Percentiles rank a stretch among this genome's conserved stretches.
phyloP scores from a whole-genome alignment of 2,113 vertebrate species.

The Forbesichthys agassizii region DNA sequence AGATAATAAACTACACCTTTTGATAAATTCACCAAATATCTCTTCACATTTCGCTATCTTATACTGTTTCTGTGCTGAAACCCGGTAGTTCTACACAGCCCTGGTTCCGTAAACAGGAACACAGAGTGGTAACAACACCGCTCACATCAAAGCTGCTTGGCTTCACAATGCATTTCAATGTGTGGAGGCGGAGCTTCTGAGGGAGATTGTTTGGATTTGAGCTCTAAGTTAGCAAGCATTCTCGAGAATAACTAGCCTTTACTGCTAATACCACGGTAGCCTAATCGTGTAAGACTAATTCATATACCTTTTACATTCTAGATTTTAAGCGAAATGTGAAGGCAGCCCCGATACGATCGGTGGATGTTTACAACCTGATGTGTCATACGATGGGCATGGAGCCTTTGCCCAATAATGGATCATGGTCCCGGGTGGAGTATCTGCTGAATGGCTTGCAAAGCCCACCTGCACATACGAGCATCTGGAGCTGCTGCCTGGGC shows the following conservation, averaged over 20 bases:
- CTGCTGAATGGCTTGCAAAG: conserved; percentile 75
- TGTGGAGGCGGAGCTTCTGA: too few relatives aligned
- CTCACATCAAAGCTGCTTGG: too few relatives aligned
- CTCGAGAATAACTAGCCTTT: not conserved
- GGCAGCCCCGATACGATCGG: conserved; percentile 82
- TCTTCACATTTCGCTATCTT: too few relatives aligned
- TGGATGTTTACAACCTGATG: conserved; percentile 94
- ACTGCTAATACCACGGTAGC: not conserved
- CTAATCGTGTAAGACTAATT: not conserved
- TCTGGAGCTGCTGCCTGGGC: conserved; percentile 41
- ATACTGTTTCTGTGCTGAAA: too few relatives aligned
- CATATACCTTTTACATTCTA: conserved; percentile 49
- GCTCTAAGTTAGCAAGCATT: too few relatives aligned
- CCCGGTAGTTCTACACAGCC: too few relatives aligned
- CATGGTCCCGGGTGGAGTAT: conserved; percentile 88
- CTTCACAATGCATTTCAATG: too few relatives aligned
- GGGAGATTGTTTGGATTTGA: too few relatives aligned
- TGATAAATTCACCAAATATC: too few relatives aligned
- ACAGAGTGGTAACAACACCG: too few relatives aligned
- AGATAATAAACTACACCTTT: too few relatives aligned
- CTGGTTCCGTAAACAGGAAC: too few relatives aligned
- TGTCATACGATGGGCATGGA: conserved; percentile 80
- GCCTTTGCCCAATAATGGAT: conserved; percentile 92
- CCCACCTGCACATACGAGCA: fast-evolving
- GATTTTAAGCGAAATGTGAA: conserved; percentile 87